Percentiles rank a stretch among this genome's conserved stretches.
Evolutionary conservation across 1,140 invertebrate genomes (phyloP).

Genomic region (Papilio helenus): DNA sequence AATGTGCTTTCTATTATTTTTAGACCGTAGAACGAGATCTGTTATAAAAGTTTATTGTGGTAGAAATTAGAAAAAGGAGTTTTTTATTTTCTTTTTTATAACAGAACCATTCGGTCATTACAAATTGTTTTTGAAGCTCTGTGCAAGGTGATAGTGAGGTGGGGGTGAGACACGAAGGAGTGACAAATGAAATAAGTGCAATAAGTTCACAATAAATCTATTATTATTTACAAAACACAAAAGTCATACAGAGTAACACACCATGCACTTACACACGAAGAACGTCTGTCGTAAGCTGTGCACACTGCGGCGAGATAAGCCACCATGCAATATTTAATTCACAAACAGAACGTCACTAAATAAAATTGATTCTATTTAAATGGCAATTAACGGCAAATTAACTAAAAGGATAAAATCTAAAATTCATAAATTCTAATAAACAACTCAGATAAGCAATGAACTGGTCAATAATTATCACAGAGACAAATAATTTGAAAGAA

Average conservation of each 20-base stretch:
- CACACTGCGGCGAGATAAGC: conserved; percentile 71
- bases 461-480: conserved; percentile 60
- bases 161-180: conserved; percentile 67
- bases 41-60: conserved; percentile 21
- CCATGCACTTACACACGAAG: conserved; percentile 79
- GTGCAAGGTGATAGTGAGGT: conserved; percentile 59
- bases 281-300: conserved; percentile 72
- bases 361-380: conserved; percentile 22
- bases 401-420: conserved; percentile 40
- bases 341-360: conserved; percentile 41
- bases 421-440: conserved; percentile 45
- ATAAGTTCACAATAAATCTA: conserved; percentile 76
- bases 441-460: conserved; percentile 44
- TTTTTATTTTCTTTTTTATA: conserved; percentile 12
- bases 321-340: conserved; percentile 73
- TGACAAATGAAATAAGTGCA: conserved; percentile 80
- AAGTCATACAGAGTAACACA: conserved; percentile 75
- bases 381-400: conserved; percentile 33
- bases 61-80: neutral
- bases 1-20: conserved; percentile 11
- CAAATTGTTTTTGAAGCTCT: conserved; percentile 26
- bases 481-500: conserved; percentile 50
- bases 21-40: conserved; percentile 12
- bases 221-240: conserved; percentile 80
- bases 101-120: neutral